Conservation (phyloP, 2,888 invertebrate genomes). For the Xylota segnis region DNA sequence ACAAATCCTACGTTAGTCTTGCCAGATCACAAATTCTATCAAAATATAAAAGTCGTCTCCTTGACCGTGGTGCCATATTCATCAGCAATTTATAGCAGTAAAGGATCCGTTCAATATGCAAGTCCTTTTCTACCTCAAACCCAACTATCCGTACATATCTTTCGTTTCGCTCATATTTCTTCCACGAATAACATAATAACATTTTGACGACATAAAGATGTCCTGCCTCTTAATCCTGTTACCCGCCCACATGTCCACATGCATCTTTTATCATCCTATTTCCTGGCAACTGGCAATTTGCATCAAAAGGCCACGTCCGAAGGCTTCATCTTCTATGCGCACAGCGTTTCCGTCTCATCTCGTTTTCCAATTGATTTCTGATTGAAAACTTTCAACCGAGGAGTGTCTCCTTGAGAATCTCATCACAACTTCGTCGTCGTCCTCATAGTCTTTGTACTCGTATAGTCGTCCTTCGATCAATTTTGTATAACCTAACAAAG, state of each 20-base stretch:
- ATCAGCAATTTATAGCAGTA: not conserved
- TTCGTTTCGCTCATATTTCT: slow-evolving; percentile 18
- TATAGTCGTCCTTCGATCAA: slow-evolving; percentile 50
- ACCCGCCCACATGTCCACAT: slow-evolving; percentile 40
- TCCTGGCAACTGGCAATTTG: slow-evolving; percentile 54
- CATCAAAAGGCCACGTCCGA: slow-evolving; percentile 68
- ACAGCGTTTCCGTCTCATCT: slow-evolving; percentile 68
- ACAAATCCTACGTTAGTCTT: too few species aligned
- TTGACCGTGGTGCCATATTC: not conserved
- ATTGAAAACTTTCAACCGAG: slow-evolving; percentile 71
- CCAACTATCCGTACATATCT: not conserved
- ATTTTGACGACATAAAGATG: slow-evolving; percentile 43
- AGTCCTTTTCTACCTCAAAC: slow-evolving; percentile 12
- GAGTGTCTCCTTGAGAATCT: slow-evolving; percentile 63
- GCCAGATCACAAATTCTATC: too few species aligned
- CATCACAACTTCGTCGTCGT: slow-evolving; percentile 49
- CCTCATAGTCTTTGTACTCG: slow-evolving; percentile 27
- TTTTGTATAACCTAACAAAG: slow-evolving; percentile 46
- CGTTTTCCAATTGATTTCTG: slow-evolving; percentile 76
- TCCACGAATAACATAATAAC: slow-evolving; percentile 31
- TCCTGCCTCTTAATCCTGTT: slow-evolving; percentile 38
- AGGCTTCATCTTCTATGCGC: slow-evolving; percentile 62
- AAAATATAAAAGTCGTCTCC: not conserved
- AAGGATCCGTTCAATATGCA: not conserved
- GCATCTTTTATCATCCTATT: slow-evolving; percentile 58